phyloP scores from a whole-genome alignment of 2,797 vertebrate genomes.

The Anolis apletophallus region DNA sequence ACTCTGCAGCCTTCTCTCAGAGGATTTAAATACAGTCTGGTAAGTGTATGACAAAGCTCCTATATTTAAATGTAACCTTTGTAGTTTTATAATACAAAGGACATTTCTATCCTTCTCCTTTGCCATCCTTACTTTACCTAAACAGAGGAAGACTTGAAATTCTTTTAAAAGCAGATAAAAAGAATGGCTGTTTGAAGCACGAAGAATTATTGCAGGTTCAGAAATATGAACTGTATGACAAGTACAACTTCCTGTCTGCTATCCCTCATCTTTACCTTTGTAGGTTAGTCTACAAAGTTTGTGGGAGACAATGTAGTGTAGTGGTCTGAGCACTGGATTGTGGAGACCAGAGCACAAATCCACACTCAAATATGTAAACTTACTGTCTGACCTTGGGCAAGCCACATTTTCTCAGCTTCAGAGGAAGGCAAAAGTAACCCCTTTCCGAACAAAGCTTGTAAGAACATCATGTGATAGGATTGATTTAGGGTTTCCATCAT shows the following conservation, averaged over 20 bases:
- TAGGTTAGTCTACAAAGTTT: background rate
- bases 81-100: slow-evolving; percentile 1
- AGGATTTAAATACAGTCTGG: slow-evolving; percentile 91
- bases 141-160: background rate
- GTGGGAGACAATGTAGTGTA: background rate
- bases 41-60: slow-evolving; percentile 76
- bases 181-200: background rate
- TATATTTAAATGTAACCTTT: background rate
- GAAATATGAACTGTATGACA: background rate
- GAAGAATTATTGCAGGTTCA: background rate
- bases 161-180: background rate
- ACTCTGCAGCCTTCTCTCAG: slow-evolving; percentile 86
- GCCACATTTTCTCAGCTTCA: too few relatives aligned
- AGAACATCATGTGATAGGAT: too few relatives aligned
- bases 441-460: too few relatives aligned
- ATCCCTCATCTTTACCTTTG: background rate
- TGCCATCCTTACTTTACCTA: background rate
- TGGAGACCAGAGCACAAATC: background rate
- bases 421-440: too few relatives aligned
- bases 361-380: background rate
- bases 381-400: background rate
- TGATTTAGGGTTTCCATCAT: too few relatives aligned
- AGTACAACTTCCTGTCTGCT: background rate
- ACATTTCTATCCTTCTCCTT: background rate
- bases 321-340: background rate